These are phyloP conservation scores for Clupea harengus DNA, from an alignment of 2,113 vertebrate species.

Conservation along the genomic window DNA sequence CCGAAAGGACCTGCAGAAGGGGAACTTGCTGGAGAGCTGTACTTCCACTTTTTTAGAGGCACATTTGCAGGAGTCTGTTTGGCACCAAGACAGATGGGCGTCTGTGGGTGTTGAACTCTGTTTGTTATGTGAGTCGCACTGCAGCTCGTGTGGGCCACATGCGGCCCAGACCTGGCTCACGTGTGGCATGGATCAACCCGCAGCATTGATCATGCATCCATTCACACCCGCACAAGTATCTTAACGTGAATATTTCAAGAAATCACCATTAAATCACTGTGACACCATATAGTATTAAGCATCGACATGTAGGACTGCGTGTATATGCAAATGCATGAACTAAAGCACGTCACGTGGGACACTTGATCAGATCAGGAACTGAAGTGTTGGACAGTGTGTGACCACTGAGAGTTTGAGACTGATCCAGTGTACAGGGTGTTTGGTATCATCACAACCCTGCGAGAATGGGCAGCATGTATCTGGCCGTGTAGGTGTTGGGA, in stretches of 20 bases:
- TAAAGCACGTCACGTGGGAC: neutral
- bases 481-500: neutral
- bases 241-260: neutral
- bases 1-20: constrained; percentile 23
- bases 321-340: neutral
- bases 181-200: neutral
- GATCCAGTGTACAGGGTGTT: neutral
- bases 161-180: neutral
- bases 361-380: neutral
- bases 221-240: neutral
- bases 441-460: neutral
- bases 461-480: neutral
- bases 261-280: neutral
- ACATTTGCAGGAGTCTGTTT: neutral
- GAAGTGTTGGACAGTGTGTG: neutral
- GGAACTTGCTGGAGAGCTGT: constrained; percentile 35
- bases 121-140: too few relatives aligned
- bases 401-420: neutral
- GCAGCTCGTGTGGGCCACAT: neutral
- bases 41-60: constrained; percentile 44
- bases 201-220: neutral
- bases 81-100: neutral
- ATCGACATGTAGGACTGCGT: neutral
- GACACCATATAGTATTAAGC: neutral
- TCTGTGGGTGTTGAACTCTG: neutral